Evolutionary conservation across 2,113 vertebrate genomes (phyloP).

Genomic region (Pelobates fuscus): DNA sequence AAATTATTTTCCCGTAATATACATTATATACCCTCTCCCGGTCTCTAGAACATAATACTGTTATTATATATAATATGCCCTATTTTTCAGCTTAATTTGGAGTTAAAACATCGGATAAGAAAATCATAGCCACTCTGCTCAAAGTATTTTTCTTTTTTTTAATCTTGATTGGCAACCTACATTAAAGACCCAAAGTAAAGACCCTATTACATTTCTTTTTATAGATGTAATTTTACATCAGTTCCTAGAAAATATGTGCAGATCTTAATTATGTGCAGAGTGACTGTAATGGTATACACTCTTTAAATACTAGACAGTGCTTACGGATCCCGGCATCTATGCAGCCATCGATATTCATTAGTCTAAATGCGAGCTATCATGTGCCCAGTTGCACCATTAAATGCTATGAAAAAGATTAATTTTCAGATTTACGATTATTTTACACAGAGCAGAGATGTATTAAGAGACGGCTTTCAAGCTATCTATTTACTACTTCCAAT

Average conservation of each 20-base stretch:
- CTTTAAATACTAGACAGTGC: conserved; percentile 1
- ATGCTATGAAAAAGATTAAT: conserved; percentile 6
- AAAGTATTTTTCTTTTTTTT: neutral
- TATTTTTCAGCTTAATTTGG: no score
- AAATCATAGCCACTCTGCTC: neutral
- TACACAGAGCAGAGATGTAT: neutral
- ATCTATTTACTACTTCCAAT: neutral
- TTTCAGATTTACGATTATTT: neutral
- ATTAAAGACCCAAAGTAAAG: conserved; percentile 14
- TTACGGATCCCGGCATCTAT: neutral
- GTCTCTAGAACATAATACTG: no score
- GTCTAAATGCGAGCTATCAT: conserved; percentile 1
- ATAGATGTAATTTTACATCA: conserved; percentile 20
- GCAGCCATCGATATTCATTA: neutral
- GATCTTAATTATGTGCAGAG: conserved; percentile 8
- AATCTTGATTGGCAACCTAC: neutral
- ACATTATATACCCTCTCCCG: no score
- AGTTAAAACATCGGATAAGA: neutral
- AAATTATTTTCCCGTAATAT: no score
- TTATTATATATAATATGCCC: no score
- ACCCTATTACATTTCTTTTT: neutral
- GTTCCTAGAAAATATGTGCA: neutral
- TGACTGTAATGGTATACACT: neutral
- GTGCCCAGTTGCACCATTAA: neutral
- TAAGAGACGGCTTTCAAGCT: neutral